Conservation (phyloP, 2,797 vertebrate genomes). For the Aldrovandia affinis region DNA sequence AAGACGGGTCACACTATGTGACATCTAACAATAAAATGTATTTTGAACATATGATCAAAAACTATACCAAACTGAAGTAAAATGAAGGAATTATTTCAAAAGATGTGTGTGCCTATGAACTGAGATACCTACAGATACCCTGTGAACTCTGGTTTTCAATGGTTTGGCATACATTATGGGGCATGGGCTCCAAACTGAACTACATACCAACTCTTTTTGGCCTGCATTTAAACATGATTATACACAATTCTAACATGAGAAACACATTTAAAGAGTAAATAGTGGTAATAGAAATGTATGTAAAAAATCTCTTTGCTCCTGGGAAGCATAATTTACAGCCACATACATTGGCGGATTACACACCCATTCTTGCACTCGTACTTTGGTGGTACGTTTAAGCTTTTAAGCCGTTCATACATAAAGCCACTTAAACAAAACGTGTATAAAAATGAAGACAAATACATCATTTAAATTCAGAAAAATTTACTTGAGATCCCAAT, state of each 20-base stretch:
- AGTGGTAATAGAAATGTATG: not conserved
- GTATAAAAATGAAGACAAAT: not conserved
- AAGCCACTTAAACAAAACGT: not conserved
- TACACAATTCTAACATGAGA: no score
- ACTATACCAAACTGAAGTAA: no score
- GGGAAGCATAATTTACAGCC: not conserved
- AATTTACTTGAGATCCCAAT: constrained; percentile 17
- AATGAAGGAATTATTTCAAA: no score
- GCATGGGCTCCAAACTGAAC: not conserved
- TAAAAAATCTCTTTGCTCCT: not conserved
- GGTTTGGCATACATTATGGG: not conserved
- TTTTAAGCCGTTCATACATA: not conserved
- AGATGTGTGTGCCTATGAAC: no score
- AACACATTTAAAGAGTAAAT: no score
- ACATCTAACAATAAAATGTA: no score
- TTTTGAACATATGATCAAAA: no score
- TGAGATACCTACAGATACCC: no score
- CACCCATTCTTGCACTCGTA: not conserved
- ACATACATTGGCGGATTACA: not conserved
- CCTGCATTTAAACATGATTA: no score
- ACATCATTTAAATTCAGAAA: constrained; percentile 1
- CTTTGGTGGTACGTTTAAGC: not conserved
- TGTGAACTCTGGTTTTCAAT: not conserved
- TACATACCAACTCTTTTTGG: no score
- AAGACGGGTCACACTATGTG: no score